Evolutionary conservation across 1,140 invertebrate species (phyloP), one percentile per base, ranked within the genome.

Genomic region (Ladona fulva): DNA sequence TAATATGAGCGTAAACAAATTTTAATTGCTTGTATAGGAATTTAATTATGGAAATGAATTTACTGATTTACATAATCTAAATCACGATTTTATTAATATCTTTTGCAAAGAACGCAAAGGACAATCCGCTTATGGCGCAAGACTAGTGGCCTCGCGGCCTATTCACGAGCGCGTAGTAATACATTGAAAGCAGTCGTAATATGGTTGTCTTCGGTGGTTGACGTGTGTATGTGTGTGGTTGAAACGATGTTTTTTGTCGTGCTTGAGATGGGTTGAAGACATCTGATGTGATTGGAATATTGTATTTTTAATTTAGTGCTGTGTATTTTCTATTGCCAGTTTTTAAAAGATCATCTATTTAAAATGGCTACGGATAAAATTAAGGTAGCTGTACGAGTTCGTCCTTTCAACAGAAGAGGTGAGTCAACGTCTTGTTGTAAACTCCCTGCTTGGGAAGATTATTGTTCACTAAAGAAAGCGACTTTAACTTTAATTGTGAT

Each of bases 391-490:
- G 95, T 98, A 81, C 90, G 96, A 85, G 95, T 98, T 84, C 91
- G 96, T 86, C 96, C 96, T 84, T 95, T 97, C 87, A 98, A 96
- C 89, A 91, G 95, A 82, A 90, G 96, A 92, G 96, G 96, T 97
- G 90, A 89, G 90, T 79, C 74, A 77, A 77, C 25, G 77, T 76
- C 24, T 59, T 25, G 25, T 66, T 29, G 24, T 77, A 77, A 19
- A 73, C 77, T 22, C 79, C 80, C 44, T 78, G 29, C 29, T 8
- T n/a, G n/a, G n/a, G n/a, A n/a, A n/a, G n/a, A n/a, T n/a, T n/a
- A n/a, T n/a, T n/a, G n/a, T n/a, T n/a, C n/a, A n/a, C n/a, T n/a
- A n/a, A n/a, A n/a, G n/a, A n/a, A n/a, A n/a, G n/a, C n/a, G n/a
- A n/a, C n/a, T n/a, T n/a, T n/a, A n/a, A n/a, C n/a, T n/a, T n/a